Conservation (phyloP, 1,140 invertebrate species). For the Drosophila lacertosa region DNA sequence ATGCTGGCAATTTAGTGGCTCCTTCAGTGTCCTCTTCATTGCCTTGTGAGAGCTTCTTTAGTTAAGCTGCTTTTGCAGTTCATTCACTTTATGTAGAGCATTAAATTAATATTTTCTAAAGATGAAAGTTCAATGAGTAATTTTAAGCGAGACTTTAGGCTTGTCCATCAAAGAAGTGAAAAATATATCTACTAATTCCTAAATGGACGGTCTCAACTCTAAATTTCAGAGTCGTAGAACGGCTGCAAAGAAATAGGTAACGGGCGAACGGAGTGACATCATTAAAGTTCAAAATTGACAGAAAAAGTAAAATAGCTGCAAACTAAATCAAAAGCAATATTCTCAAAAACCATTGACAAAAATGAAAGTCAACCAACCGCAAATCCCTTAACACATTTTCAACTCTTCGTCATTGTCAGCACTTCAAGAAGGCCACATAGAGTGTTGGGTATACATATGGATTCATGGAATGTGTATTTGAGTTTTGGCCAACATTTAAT, state of each 20-base stretch:
- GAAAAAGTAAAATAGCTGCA: conserved; percentile 14
- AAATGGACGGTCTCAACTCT: too few relatives aligned
- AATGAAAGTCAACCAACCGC: conserved; percentile 67
- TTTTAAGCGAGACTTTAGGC: background rate
- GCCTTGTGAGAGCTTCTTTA: conserved; percentile 5
- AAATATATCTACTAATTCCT: too few relatives aligned
- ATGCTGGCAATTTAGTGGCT: conserved; percentile 54
- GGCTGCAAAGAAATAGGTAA: background rate
- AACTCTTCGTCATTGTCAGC: conserved; percentile 82
- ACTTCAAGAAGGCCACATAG: conserved; percentile 20
- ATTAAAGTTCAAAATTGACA: conserved; percentile 10
- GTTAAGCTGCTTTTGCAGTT: conserved; percentile 31
- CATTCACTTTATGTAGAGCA: conserved; percentile 35
- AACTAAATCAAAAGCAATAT: conserved; percentile 69
- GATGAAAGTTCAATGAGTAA: background rate
- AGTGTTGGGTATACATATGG: background rate
- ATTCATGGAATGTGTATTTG: conserved; percentile 11
- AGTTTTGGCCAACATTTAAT: conserved; percentile 73
- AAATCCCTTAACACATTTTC: conserved; percentile 83
- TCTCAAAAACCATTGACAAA: conserved; percentile 61
- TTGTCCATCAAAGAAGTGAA: background rate
- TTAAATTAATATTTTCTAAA: conserved; percentile 22
- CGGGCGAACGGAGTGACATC: conserved; percentile 3
- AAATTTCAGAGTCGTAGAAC: too few relatives aligned
- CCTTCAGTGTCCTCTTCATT: background rate